Evolutionary conservation across 1,140 invertebrate genomes (phyloP).

Genomic region (Zaprionus nigranus): DNA sequence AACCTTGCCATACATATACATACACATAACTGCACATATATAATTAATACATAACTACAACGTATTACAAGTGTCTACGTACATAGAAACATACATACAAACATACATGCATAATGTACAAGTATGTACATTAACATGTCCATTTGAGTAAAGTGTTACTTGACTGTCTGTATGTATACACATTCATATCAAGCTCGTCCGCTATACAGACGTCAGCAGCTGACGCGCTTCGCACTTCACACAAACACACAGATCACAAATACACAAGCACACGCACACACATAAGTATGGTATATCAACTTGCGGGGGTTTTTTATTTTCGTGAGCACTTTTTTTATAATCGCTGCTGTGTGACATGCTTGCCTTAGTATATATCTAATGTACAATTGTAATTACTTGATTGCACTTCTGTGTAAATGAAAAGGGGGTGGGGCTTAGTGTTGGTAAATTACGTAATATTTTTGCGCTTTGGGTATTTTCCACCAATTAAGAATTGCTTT

Average conservation of each 20-base stretch:
- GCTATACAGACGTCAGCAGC: constrained; percentile 14
- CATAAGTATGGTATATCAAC: background rate
- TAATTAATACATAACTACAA: background rate
- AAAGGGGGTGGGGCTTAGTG: background rate
- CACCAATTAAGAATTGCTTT: constrained; percentile 64
- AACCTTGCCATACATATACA: too few relatives aligned
- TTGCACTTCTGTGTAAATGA: background rate
- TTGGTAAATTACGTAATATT: constrained; percentile 11
- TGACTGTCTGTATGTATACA: too few relatives aligned
- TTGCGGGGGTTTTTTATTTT: constrained; percentile 14
- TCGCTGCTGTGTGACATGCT: background rate
- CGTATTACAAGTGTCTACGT: background rate
- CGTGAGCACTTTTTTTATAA: constrained; percentile 20
- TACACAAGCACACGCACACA: too few relatives aligned
- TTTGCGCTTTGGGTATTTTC: constrained; percentile 49
- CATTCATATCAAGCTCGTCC: background rate
- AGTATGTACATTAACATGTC: too few relatives aligned
- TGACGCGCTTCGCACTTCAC: background rate
- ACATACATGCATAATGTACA: too few relatives aligned
- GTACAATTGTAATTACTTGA: constrained; percentile 21
- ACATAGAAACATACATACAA: constrained; percentile 1
- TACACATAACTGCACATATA: background rate
- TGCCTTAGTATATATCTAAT: background rate
- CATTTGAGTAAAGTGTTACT: background rate
- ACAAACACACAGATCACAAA: background rate